Base-by-base conservation (phyloP, 2,888 invertebrate species). In the Drosophila robusta region DNA sequence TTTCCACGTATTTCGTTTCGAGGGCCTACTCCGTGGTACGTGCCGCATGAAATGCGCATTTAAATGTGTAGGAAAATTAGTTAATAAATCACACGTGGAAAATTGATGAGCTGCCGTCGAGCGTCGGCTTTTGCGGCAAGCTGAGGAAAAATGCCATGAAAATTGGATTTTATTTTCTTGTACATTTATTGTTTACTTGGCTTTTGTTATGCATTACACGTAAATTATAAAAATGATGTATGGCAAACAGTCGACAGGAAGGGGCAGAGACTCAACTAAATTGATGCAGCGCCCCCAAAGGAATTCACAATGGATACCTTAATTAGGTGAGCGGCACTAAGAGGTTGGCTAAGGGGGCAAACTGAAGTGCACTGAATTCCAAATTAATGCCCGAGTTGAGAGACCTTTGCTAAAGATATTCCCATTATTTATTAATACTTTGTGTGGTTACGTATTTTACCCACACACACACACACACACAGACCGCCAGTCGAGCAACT, bases 61-160 rank as follows among this genome's bases (percentile, higher is more conserved):
- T 80, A 87, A 87, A 87, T 89, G 87, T 78, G 74, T 73, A 76
- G 70, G 73, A 80, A 85, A 85, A 85, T 85, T 89, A 85, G 89
- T 85, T 87, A 83, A 85, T 85, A 85, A 85, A 85, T 85, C 85
- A 85, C 85, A 85, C 72, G 84, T 80, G 81, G 78, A 80, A 84
- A 85, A 85, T 85, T 85, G 89, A 85, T 85, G 85, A 87, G 89
- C 77, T 80, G 76, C 80, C 81, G 61, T 73, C 60, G 54, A 38
- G 64, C 18, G 57, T 52, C 54, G 55, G 63, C 46, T 36, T 57
- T 62, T 61, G 74, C 42, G 68, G 72, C 63, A 41, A 52, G 47
- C 32, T 39, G 42, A 38, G 64, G 45, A 58, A 67, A 1, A 64
- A 56, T 57, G 52, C 61, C 62, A 50, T 62, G 63, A 67, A 69